Evolutionary conservation across 2,888 invertebrate species (phyloP).

Genomic region (Clanis bilineata): DNA sequence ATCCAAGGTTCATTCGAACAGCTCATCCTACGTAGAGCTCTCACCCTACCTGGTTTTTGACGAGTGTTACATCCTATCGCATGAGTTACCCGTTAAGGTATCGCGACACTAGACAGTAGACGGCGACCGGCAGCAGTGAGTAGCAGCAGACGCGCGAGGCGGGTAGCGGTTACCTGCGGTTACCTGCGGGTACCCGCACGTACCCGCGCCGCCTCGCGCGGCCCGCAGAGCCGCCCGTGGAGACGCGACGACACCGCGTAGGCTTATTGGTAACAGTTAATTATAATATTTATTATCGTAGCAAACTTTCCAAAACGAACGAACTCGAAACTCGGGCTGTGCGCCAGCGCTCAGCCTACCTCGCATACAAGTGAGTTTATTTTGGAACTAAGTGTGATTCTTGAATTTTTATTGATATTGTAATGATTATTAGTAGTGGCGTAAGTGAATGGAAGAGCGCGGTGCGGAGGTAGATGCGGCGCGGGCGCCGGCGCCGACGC

Average conservation of each 20-base stretch:
- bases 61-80: not conserved
- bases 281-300: constrained; percentile 82
- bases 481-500: constrained; percentile 28
- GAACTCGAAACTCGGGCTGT: constrained; percentile 83
- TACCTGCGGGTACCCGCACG: constrained; percentile 26
- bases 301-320: constrained; percentile 84
- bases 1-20: not conserved
- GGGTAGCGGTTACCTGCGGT: constrained; percentile 20
- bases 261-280: constrained; percentile 81
- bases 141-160: constrained; percentile 4
- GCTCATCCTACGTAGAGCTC: not conserved
- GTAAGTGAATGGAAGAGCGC: constrained; percentile 70
- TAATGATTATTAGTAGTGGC: constrained; percentile 82
- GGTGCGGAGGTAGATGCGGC: constrained; percentile 60
- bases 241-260: constrained; percentile 78
- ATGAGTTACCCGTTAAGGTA: not conserved
- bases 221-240: constrained; percentile 61
- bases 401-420: constrained; percentile 84
- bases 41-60: not conserved
- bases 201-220: constrained; percentile 27
- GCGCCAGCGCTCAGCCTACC: constrained; percentile 84
- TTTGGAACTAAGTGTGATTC: constrained; percentile 90
- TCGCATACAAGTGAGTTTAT: constrained; percentile 89
- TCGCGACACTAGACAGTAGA: constrained; percentile 16
- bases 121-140: constrained; percentile 2